A percentile compares a stretch with the other conserved stretches of the same genome.
Evolutionary conservation across 1,140 invertebrate genomes (phyloP).

Genomic region (Drosophila virilis): DNA sequence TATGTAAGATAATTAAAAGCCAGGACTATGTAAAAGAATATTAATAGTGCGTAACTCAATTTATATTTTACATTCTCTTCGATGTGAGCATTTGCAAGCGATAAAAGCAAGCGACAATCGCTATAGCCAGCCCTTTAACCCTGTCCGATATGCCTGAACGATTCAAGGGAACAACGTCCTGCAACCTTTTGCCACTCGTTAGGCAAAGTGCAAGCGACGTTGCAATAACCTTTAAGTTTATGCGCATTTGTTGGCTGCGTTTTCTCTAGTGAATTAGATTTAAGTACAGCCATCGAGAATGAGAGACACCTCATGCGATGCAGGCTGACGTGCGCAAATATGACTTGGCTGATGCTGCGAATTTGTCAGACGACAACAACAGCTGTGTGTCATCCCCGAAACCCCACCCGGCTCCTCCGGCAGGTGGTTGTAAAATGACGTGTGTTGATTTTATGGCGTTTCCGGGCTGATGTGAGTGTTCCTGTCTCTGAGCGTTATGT

Average conservation of each 20-base stretch:
- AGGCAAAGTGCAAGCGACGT: conserved; percentile 56
- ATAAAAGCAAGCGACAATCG: conserved; percentile 32
- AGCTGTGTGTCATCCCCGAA: neutral
- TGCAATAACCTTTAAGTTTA: conserved; percentile 53
- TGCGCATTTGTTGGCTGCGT: conserved; percentile 57
- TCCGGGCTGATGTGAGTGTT: conserved; percentile 27
- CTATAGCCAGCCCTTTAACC: neutral
- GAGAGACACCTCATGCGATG: conserved; percentile 6
- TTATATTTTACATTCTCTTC: conserved; percentile 10
- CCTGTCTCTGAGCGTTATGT: conserved; percentile 23
- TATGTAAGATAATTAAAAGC: neutral
- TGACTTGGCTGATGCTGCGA: conserved; percentile 41
- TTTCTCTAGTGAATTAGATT: conserved; percentile 61
- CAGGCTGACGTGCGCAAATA: conserved; percentile 52
- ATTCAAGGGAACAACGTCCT: neutral
- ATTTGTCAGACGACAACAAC: conserved; percentile 36
- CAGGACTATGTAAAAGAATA: neutral
- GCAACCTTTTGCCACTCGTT: conserved; percentile 49
- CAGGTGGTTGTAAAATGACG: conserved; percentile 55
- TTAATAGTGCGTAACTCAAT: neutral
- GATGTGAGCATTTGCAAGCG: neutral
- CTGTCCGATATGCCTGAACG: conserved; percentile 2
- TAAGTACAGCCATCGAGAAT: conserved; percentile 19
- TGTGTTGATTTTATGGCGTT: conserved; percentile 75
- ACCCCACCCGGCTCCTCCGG: neutral